These are phyloP conservation scores for Pseudonaja textilis DNA, from an alignment of 2,113 vertebrate genomes.

Conservation along the genomic window DNA sequence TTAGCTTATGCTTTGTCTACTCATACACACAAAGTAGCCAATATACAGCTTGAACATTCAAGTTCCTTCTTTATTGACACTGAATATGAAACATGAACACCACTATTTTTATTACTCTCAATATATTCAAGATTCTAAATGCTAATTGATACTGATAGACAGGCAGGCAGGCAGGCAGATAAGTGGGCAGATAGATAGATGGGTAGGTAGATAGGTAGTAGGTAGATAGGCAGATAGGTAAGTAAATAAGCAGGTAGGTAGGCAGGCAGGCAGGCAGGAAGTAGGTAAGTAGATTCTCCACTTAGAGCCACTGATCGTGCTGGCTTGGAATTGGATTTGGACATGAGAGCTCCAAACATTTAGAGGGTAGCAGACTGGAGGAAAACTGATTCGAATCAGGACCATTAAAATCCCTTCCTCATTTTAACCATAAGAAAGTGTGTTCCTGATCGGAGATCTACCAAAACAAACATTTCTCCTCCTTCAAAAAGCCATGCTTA, in stretches of 20 bases:
- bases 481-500: not conserved
- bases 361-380: not conserved
- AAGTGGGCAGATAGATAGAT: not conserved
- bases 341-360: not conserved
- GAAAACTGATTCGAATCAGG: not conserved
- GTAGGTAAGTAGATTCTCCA: not conserved
- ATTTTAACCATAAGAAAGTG: not conserved
- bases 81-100: not conserved
- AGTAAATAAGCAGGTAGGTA: no score
- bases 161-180: fast-evolving
- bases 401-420: not conserved
- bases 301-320: not conserved
- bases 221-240: no score
- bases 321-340: not conserved
- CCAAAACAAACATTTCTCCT: not conserved
- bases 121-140: not conserved
- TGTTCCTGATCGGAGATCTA: not conserved
- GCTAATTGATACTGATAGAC: not conserved
- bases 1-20: constrained; percentile 18
- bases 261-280: not conserved
- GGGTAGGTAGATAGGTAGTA: no score
- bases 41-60: not conserved
- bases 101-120: not conserved
- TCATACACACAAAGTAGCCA: not conserved
- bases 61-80: not conserved